Conservation (phyloP, 2,113 vertebrate genomes). For the Pseudopipra pipra region DNA sequence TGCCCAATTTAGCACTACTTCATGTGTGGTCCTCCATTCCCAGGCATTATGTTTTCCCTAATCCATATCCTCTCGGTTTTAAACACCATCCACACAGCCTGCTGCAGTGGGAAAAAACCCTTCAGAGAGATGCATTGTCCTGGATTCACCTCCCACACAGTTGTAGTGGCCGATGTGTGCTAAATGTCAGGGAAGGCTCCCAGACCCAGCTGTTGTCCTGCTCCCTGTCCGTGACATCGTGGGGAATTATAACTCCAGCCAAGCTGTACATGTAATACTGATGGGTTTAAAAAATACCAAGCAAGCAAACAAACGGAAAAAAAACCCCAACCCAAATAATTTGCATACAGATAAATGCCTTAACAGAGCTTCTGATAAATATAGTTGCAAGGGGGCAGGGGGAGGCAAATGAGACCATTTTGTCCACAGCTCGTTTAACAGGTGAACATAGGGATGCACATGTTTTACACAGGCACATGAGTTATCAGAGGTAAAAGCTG, state of each 20-base stretch:
- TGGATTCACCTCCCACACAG: background rate
- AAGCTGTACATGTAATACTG: background rate
- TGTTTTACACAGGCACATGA: background rate
- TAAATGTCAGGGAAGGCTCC: background rate
- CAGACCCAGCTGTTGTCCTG: background rate
- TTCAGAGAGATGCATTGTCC: background rate
- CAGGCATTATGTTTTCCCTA: background rate
- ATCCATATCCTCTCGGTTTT: background rate
- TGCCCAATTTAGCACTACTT: background rate
- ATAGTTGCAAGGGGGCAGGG: background rate
- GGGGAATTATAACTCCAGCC: background rate
- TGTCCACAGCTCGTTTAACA: background rate
- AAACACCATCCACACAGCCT: background rate
- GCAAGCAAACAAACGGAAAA: background rate
- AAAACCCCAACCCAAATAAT: background rate
- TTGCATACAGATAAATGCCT: background rate
- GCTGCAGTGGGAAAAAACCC: background rate
- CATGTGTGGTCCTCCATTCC: background rate
- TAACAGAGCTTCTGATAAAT: background rate
- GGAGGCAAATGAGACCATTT: background rate
- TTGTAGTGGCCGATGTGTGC: background rate
- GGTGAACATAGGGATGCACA: background rate
- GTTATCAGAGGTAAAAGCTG: background rate
- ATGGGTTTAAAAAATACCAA: background rate
- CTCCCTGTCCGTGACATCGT: background rate